Evolutionary conservation across 2,113 vertebrate species (phyloP), one percentile per base, ranked within the genome.

Genomic region (Callocephalon fimbriatum): DNA sequence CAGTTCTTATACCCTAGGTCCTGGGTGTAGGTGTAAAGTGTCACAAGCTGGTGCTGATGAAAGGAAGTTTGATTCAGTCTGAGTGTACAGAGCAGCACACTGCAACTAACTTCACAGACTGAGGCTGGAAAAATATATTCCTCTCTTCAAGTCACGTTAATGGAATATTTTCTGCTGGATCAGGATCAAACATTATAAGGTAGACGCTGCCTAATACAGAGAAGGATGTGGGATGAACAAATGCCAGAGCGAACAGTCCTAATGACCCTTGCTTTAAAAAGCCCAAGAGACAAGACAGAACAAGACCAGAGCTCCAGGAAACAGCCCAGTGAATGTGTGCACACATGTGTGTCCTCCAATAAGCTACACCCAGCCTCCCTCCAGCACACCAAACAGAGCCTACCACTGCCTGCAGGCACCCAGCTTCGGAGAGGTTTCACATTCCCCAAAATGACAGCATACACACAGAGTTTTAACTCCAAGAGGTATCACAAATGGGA

Each of bases 201-300:
- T 89, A 96, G 95, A 95, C 93, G n/a, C 81, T 89, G 86, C 89
- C 94, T 97, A 89, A 96, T 56, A 40, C 27, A n/a, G 63, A 89
- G 76, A 92, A 95, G 83, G 95, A 96, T 84, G 86, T 86, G 91
- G 82, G 82, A 94, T 86, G 83, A 93, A 85, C 56, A 91, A 67
- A 89, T 61, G 93, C 93, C 95, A 95, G 87, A 63, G 70, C 0
- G 37, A 97, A 62, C 59, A 86, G 88, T 35, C 88, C 86, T 94
- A 92, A 94, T 86, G 96, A 97, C 94, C 97, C 73, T 78, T 22
- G 21, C 10, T 4, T 92, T 94, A 74, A 80, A 68, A 79, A 93
- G 86, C 75, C 88, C 88, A 63, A 37, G 79, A 90, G 92, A 95
- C 94, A 97, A 96, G 96, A 93, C 86, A 84, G 95, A 92, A 93